A percentile compares a stretch with the other conserved stretches of the same genome.
phyloP scores from a whole-genome alignment of 2,797 vertebrate species.

The Silurus lanzhouensis region DNA sequence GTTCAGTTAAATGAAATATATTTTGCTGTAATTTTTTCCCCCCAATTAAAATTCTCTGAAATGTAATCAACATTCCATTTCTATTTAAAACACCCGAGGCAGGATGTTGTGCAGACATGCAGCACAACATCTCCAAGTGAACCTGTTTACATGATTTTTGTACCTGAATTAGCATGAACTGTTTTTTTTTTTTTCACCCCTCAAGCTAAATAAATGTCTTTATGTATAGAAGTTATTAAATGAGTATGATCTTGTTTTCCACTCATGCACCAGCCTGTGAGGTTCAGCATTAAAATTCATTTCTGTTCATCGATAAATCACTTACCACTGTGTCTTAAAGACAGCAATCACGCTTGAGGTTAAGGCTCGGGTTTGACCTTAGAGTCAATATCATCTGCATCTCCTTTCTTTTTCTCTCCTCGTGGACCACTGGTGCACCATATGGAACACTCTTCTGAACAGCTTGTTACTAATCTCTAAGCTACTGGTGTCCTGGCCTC shows the following conservation, averaged over 20 bases:
- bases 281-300: neutral
- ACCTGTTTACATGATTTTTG: slow-evolving; percentile 86
- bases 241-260: neutral
- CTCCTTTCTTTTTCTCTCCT: neutral
- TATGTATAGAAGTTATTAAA: slow-evolving; percentile 65
- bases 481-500: neutral
- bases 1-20: slow-evolving; percentile 39
- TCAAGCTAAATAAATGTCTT: slow-evolving; percentile 74
- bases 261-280: neutral
- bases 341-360: too few species aligned
- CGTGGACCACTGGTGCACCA: neutral
- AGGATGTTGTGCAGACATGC: slow-evolving; percentile 71
- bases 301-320: too few species aligned
- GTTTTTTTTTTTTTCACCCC: slow-evolving; percentile 62
- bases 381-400: neutral
- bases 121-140: slow-evolving; percentile 70
- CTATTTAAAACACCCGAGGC: slow-evolving; percentile 64
- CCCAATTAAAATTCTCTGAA: slow-evolving; percentile 19
- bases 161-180: slow-evolving; percentile 77
- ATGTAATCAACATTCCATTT: slow-evolving; percentile 76
- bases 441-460: neutral
- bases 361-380: neutral
- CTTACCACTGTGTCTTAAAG: too few species aligned
- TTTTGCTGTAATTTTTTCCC: slow-evolving; percentile 7
- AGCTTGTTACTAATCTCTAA: neutral